Conservation (phyloP, 2,797 vertebrate species). For the Oryzias dopingdopingensis region DNA sequence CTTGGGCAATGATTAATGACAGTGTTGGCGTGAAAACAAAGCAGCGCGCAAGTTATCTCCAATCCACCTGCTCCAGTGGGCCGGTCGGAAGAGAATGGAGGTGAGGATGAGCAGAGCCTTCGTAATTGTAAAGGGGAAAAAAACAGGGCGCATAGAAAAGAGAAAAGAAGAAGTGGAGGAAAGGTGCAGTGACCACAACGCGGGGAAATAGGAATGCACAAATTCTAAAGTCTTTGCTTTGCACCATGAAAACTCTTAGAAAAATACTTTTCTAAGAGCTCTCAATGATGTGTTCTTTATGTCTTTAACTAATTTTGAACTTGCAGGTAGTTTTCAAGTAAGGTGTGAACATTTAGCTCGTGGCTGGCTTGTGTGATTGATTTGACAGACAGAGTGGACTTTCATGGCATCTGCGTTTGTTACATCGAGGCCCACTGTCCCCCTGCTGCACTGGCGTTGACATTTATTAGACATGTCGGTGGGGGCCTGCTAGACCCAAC, state of each 20-base stretch:
- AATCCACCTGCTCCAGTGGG: constrained; percentile 97
- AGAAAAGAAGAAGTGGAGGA: constrained; percentile 30
- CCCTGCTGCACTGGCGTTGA: constrained; percentile 94
- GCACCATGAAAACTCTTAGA: constrained; percentile 19
- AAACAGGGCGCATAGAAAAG: constrained; percentile 22
- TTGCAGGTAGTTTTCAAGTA: constrained; percentile 68
- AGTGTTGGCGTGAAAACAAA: constrained; percentile 97
- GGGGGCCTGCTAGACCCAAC: constrained; percentile 80
- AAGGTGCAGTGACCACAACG: constrained; percentile 82
- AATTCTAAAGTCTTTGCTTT: constrained; percentile 6
- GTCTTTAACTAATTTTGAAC: constrained; percentile 80
- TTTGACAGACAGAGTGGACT: constrained; percentile 94
- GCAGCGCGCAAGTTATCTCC: constrained; percentile 97
- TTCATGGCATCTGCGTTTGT: constrained; percentile 92
- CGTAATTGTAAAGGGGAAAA: constrained; percentile 76
- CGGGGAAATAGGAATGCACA: constrained; percentile 42
- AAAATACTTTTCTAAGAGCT: constrained; percentile 46
- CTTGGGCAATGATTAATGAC: constrained; percentile 99
- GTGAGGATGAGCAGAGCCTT: constrained; percentile 80
- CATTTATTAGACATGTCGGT: constrained; percentile 96
- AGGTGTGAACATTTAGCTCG: constrained; percentile 76
- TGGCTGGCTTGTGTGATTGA: constrained; percentile 84
- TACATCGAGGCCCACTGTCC: constrained; percentile 92
- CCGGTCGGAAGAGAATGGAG: constrained; percentile 89
- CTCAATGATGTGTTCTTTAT: constrained; percentile 47